phyloP scores from a whole-genome alignment of 1,140 invertebrate genomes.

The Brachionus plicatilis region DNA sequence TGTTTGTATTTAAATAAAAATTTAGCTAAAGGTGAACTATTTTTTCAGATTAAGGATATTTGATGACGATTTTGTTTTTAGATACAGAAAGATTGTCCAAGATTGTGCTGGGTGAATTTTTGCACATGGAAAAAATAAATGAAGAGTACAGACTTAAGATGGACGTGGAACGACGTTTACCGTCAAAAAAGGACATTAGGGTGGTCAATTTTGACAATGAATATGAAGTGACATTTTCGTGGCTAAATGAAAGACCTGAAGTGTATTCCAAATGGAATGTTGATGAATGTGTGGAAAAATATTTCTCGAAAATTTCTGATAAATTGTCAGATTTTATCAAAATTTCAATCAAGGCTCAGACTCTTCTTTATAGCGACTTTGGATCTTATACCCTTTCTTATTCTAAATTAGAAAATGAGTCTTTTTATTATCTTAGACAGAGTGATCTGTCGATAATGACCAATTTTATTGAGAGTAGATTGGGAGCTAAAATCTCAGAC shows the following conservation, averaged over 20 bases:
- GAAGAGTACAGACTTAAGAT: constrained; percentile 7
- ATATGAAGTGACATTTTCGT: constrained; percentile 31
- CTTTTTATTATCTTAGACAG: constrained; percentile 12
- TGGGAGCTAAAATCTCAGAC: constrained; percentile 61
- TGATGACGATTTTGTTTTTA: not conserved
- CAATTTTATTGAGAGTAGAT: constrained; percentile 31
- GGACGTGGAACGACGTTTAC: not conserved
- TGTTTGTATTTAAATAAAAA: not conserved
- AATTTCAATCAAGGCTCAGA: constrained; percentile 28
- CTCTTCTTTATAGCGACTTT: constrained; percentile 17
- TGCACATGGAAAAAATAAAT: constrained; percentile 2
- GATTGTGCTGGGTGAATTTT: not conserved
- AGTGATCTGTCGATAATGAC: constrained; percentile 22
- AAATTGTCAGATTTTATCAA: constrained; percentile 1
- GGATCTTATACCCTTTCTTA: not conserved
- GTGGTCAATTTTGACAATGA: constrained; percentile 38
- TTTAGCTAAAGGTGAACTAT: not conserved
- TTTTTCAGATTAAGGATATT: not conserved
- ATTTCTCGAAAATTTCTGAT: not conserved
- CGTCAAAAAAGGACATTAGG: not conserved
- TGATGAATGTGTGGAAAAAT: not conserved
- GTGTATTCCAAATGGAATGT: constrained; percentile 17
- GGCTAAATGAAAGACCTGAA: constrained; percentile 17
- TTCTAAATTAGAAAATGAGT: not conserved
- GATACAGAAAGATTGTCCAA: not conserved